phyloP scores from a whole-genome alignment of 2,888 invertebrate genomes.

The Onthophagus sagittarius region DNA sequence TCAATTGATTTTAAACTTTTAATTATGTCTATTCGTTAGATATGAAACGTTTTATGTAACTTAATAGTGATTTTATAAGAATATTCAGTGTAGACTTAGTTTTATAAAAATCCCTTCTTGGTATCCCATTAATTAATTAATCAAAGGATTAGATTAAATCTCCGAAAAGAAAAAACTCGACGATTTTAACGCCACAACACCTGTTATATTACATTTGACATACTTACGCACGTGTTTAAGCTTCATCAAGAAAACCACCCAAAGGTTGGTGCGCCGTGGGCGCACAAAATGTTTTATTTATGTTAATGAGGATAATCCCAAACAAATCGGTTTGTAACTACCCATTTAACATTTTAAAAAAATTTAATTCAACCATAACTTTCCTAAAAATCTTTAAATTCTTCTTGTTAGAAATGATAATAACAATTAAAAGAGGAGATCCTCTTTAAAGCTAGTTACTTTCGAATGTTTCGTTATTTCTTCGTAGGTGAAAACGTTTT shows the following conservation, averaged over 20 bases:
- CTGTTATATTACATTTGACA: background rate
- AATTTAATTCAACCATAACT: background rate
- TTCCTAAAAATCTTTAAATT: too few relatives aligned
- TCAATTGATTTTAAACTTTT: background rate
- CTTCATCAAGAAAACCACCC: background rate
- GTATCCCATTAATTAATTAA: background rate
- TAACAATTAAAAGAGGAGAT: too few relatives aligned
- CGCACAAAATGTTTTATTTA: background rate
- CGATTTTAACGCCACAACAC: background rate
- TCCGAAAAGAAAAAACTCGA: background rate
- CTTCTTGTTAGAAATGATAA: too few relatives aligned
- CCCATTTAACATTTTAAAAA: background rate
- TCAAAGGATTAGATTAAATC: background rate
- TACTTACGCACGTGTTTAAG: background rate
- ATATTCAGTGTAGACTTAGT: too few relatives aligned
- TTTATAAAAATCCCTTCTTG: too few relatives aligned
- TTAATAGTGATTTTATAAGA: too few relatives aligned
- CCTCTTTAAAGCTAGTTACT: too few relatives aligned
- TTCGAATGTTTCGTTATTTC: too few relatives aligned
- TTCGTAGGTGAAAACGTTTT: background rate
- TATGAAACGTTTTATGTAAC: background rate
- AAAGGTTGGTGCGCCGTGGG: background rate
- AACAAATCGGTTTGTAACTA: background rate
- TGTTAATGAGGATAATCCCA: background rate
- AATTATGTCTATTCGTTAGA: background rate